Evolutionary conservation across 2,797 vertebrate genomes (phyloP), one percentile per base, ranked within the genome.

Genomic region (Bovichtus variegatus): DNA sequence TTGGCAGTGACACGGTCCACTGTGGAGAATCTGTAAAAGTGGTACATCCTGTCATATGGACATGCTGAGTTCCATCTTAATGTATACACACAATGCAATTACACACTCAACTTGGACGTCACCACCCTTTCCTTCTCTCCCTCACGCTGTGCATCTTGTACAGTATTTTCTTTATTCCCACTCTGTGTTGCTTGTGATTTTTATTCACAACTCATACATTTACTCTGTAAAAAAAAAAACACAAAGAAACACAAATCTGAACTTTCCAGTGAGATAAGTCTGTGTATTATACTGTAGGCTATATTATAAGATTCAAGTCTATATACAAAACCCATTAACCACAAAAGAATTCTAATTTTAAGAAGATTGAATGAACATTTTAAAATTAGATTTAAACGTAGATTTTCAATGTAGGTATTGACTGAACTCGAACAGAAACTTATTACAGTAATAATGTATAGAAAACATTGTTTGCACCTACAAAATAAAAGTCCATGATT

Each of bases 41-140:
- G 65, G 72, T 62, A 21, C 79, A 79, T 84, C 68, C 69, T 83
- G 71, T 83, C 85, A 86, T 78, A 85, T 86, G 87, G 84, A 53
- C 84, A 49, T 67, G 80, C 81, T 71, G 81, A 62, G 81, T 46
- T 76, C 46, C n/a, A 29, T 76, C 29, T 38, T 55, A n/a, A n/a
- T n/a, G n/a, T n/a, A 60, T 51, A 80, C 53, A 43, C 60, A 16
- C 51, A 31, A 41, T 67, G 57, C 55, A 49, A 61, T 44, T 7
- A 60, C 19, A 71, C 41, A 49, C 44, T 72, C 43, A 49, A 6
- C 16, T 41, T 34, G 10, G 57, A 87, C 21, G 16, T 71, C 66
- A 74, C 36, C 8, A 31, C 18, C 19, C n/a, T 49, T 65, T 46
- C 21, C 12, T 43, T 21, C 31, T 36, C 25, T 55, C 18, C 15